A percentile compares a stretch with the other conserved stretches of the same genome.
phyloP scores from a whole-genome alignment of 1,140 invertebrate species.

The Apis florea region DNA sequence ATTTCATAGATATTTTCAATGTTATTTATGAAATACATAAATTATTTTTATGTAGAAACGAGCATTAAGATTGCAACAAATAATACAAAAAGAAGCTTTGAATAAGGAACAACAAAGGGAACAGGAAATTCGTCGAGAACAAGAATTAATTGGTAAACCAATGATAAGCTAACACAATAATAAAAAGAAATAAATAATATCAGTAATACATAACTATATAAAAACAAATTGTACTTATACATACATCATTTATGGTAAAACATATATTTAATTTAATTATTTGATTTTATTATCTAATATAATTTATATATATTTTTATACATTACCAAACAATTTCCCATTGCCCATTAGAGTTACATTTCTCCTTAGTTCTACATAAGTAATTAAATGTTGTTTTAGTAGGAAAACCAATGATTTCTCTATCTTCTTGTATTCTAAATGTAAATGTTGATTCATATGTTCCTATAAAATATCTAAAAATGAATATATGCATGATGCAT shows the following conservation, averaged over 20 bases:
- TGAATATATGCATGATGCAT: constrained; percentile 29
- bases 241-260: constrained; percentile 28
- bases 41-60: constrained; percentile 71
- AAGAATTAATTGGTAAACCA: constrained; percentile 73
- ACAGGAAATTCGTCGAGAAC: constrained; percentile 70
- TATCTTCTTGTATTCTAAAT: constrained; percentile 97
- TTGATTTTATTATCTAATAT: neutral
- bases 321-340: constrained; percentile 76
- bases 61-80: constrained; percentile 73
- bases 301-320: constrained; percentile 8
- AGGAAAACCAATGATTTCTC: constrained; percentile 95
- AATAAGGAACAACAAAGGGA: constrained; percentile 73
- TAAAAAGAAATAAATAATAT: neutral
- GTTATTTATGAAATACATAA: neutral
- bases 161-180: constrained; percentile 22
- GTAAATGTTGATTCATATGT: constrained; percentile 97
- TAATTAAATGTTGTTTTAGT: constrained; percentile 92
- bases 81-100: constrained; percentile 75
- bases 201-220: constrained; percentile 4
- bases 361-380: constrained; percentile 85
- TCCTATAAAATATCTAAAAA: constrained; percentile 90
- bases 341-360: constrained; percentile 65
- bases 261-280: neutral
- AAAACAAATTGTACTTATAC: constrained; percentile 35
- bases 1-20: constrained; percentile 1